Percentiles rank a stretch among this genome's conserved stretches.
Conservation (phyloP, 2,888 invertebrate genomes). For the Bombylius discolor region DNA sequence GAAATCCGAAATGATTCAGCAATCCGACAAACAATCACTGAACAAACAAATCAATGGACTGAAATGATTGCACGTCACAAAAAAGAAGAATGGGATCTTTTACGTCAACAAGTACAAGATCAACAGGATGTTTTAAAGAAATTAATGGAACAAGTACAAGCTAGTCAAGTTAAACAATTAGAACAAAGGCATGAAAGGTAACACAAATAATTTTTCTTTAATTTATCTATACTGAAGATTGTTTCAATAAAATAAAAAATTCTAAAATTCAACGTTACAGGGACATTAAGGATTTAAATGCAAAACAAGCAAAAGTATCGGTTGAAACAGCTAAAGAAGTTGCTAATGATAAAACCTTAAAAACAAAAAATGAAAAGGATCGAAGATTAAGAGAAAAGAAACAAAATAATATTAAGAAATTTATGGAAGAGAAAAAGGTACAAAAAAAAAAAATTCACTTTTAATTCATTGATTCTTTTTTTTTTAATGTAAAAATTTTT, state of each 20-base stretch:
- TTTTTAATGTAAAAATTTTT: neutral
- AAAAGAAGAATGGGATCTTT: conserved; percentile 69
- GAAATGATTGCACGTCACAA: conserved; percentile 75
- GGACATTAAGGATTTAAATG: conserved; percentile 91
- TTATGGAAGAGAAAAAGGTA: conserved; percentile 86
- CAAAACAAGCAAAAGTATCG: conserved; percentile 87
- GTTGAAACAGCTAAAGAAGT: conserved; percentile 96
- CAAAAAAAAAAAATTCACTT: too few species aligned
- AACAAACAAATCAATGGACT: conserved; percentile 92
- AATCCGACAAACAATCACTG: conserved; percentile 71
- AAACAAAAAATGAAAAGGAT: conserved; percentile 95
- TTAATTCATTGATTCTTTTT: neutral
- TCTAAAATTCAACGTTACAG: conserved; percentile 35
- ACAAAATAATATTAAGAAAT: conserved; percentile 94
- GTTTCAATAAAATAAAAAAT: too few species aligned
- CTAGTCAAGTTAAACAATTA: conserved; percentile 74
- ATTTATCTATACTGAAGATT: too few species aligned
- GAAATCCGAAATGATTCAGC: conserved; percentile 65
- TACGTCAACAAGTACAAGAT: conserved; percentile 72
- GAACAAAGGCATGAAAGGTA: conserved; percentile 69
- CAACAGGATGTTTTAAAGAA: conserved; percentile 57
- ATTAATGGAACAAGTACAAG: conserved; percentile 73
- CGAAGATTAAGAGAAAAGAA: conserved; percentile 86
- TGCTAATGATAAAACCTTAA: conserved; percentile 86
- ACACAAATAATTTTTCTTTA: neutral